Evolutionary conservation across 2,888 invertebrate genomes (phyloP).

Genomic region (Heliconius cydno): DNA sequence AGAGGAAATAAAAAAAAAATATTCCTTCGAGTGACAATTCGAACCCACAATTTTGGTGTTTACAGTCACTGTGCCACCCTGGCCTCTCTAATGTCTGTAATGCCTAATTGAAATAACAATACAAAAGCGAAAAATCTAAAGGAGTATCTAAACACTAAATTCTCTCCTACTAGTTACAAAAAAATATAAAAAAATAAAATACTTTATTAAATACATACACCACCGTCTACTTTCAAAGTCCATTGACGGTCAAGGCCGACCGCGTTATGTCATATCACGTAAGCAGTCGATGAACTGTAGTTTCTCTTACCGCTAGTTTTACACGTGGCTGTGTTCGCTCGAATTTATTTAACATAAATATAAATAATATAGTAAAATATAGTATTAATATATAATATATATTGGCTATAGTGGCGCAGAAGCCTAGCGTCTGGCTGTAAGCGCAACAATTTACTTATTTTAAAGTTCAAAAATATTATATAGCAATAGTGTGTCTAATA

Average conservation of each 20-base stretch:
- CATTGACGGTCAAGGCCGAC: constrained; percentile 35
- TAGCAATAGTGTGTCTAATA: too few species aligned
- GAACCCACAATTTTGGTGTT: too few species aligned
- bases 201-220: neutral
- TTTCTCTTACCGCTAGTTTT: constrained; percentile 20
- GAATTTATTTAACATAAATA: neutral
- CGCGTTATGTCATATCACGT: constrained; percentile 29
- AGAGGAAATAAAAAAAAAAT: too few species aligned
- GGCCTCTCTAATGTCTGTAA: too few species aligned
- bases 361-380: neutral
- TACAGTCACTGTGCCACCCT: too few species aligned
- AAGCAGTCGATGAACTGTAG: constrained; percentile 32
- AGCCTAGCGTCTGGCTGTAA: too few species aligned
- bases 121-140: too few species aligned
- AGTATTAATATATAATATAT: neutral
- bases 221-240: constrained; percentile 23
- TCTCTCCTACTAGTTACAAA: neutral
- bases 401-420: too few species aligned
- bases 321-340: neutral
- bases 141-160: neutral
- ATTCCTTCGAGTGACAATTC: too few species aligned
- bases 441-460: too few species aligned
- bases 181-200: neutral
- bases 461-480: too few species aligned
- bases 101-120: too few species aligned